Evolutionary conservation across 2,888 invertebrate genomes (phyloP).

Genomic region (Nebria salina): DNA sequence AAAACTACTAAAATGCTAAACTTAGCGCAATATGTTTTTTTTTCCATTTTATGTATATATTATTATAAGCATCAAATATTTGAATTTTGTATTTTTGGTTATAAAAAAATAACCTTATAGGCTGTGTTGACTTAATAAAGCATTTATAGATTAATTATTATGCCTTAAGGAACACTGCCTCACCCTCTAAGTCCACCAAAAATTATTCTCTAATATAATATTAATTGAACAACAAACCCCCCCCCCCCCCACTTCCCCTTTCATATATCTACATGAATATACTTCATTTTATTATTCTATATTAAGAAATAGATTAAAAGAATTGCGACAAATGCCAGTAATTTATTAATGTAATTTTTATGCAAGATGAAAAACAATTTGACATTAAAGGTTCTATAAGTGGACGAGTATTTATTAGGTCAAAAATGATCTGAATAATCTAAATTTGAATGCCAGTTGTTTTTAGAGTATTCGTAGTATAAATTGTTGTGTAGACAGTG

Average conservation of each 20-base stretch:
- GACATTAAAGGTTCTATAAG: too few relatives aligned
- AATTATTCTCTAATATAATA: too few relatives aligned
- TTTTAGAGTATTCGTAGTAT: neutral
- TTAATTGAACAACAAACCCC: too few relatives aligned
- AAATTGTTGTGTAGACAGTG: neutral
- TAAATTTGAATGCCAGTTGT: neutral
- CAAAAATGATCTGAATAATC: neutral
- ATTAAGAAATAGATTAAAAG: too few relatives aligned
- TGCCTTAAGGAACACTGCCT: neutral
- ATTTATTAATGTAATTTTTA: too few relatives aligned
- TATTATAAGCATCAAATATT: neutral
- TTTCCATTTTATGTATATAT: neutral
- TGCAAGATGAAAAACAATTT: too few relatives aligned
- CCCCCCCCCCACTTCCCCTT: too few relatives aligned
- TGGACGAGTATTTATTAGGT: neutral
- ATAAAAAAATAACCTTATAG: neutral
- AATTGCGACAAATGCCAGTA: too few relatives aligned
- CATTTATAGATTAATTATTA: neutral
- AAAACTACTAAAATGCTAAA: conserved; percentile 28
- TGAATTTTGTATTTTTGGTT: neutral
- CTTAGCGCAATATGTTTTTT: neutral
- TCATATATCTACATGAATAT: too few relatives aligned
- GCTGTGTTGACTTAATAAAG: neutral
- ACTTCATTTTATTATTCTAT: too few relatives aligned
- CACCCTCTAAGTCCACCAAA: neutral